phyloP scores from a whole-genome alignment of 2,888 invertebrate species.

The Platycnemis pennipes region DNA sequence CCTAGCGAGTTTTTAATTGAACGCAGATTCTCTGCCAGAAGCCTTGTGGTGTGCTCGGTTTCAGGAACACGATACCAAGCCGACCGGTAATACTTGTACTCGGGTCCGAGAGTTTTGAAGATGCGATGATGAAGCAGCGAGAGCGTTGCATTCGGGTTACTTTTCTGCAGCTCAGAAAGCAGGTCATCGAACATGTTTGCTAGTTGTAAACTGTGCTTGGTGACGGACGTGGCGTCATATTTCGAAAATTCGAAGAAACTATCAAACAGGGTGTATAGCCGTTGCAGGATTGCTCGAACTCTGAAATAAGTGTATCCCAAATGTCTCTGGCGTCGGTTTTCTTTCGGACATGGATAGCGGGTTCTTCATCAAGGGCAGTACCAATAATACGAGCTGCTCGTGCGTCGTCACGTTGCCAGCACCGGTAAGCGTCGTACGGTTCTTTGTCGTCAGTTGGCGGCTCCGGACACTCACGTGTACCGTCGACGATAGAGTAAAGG shows the following conservation, averaged over 20 bases:
- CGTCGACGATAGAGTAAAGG: conserved; percentile 72
- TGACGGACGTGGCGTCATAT: conserved; percentile 70
- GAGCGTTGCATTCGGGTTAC: conserved; percentile 70
- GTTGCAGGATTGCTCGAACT: conserved; percentile 73
- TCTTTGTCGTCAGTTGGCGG: conserved; percentile 70
- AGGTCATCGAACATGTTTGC: conserved; percentile 73
- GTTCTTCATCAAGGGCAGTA: conserved; percentile 72
- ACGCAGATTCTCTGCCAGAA: conserved; percentile 72
- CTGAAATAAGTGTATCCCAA: conserved; percentile 72
- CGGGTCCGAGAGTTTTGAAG: conserved; percentile 72
- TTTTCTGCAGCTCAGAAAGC: conserved; percentile 71
- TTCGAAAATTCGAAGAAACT: conserved; percentile 71
- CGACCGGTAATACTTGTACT: conserved; percentile 72
- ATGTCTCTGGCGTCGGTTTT: conserved; percentile 73
- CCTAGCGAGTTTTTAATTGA: conserved; percentile 72
- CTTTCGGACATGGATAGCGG: conserved; percentile 72
- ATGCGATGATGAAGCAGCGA: conserved; percentile 73
- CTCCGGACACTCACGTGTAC: conserved; percentile 72
- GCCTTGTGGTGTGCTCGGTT: conserved; percentile 71
- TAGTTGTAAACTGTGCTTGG: conserved; percentile 70
- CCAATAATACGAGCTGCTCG: conserved; percentile 72
- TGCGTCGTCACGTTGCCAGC: conserved; percentile 73
- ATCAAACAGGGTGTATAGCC: conserved; percentile 73
- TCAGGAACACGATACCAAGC: conserved; percentile 73
- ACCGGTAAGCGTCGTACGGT: conserved; percentile 71